Conservation (phyloP, 2,797 vertebrate genomes). For the Chelonia mydas region DNA sequence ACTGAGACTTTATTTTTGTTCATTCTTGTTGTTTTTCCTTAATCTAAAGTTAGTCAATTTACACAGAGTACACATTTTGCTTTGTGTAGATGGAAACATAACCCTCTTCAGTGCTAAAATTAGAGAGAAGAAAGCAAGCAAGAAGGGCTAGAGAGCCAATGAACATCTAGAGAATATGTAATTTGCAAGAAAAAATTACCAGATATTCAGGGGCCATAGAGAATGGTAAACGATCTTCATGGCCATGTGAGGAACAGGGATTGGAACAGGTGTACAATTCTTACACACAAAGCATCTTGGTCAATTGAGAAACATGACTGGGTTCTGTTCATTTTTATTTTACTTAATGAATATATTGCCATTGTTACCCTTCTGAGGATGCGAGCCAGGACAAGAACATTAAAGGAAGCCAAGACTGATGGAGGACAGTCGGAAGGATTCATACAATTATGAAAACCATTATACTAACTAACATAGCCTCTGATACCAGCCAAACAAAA, state of each 20-base stretch:
- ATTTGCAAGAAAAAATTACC: background rate
- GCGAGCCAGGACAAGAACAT: background rate
- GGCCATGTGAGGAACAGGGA: background rate
- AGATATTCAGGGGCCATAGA: background rate
- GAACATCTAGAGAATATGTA: background rate
- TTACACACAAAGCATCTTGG: background rate
- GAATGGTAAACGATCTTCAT: background rate
- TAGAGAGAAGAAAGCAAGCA: background rate
- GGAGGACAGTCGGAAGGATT: background rate
- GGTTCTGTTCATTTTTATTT: background rate
- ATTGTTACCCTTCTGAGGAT: background rate
- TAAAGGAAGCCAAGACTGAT: rapidly evolving
- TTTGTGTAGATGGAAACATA: background rate
- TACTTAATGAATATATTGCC: background rate
- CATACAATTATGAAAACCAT: background rate
- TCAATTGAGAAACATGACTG: background rate
- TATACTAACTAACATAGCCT: background rate
- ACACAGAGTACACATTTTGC: background rate
- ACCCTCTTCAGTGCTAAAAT: background rate
- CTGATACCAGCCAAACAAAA: background rate
- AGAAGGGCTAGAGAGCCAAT: background rate
- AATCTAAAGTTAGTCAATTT: background rate
- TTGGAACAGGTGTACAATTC: background rate
- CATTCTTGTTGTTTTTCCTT: background rate
- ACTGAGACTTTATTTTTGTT: background rate